These are phyloP conservation scores for Callospermophilus lateralis DNA, from an alignment of 2,113 vertebrate species.

Conservation along the genomic window DNA sequence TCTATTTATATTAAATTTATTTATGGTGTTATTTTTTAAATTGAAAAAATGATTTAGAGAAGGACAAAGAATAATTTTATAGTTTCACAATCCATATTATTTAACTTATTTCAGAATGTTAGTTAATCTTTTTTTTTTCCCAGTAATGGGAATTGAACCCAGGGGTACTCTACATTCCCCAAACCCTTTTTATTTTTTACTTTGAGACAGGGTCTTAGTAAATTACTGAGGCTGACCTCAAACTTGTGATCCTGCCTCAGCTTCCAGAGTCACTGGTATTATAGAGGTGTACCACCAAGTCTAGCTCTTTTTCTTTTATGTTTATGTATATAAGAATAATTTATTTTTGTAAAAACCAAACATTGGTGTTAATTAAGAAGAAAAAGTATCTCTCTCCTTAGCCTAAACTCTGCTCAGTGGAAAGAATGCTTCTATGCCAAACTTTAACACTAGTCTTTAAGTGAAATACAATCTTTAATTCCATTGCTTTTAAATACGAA, in stretches of 20 bases:
- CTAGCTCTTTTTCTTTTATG: neutral
- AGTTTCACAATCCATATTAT: conserved; percentile 19
- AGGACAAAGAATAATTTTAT: conserved; percentile 33
- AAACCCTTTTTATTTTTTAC: too few species aligned
- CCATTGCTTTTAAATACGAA: conserved; percentile 68
- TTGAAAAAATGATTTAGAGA: conserved; percentile 22
- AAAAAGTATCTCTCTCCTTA: conserved; percentile 57
- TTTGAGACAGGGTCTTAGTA: too few species aligned
- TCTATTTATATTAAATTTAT: conserved; percentile 19
- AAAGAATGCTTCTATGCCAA: conserved; percentile 62
- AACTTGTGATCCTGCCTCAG: too few species aligned
- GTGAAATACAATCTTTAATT: conserved; percentile 64
- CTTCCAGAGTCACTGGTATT: too few species aligned
- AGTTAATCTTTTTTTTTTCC: conserved; percentile 39
- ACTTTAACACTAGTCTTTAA: conserved; percentile 34
- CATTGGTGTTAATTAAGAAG: conserved; percentile 43
- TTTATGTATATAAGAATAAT: conserved; percentile 28
- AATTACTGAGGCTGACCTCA: too few species aligned
- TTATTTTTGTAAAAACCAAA: neutral
- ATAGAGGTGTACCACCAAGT: too few species aligned
- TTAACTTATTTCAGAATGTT: conserved; percentile 55
- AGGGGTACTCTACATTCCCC: too few species aligned
- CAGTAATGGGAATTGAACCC: too few species aligned
- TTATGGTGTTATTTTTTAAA: neutral
- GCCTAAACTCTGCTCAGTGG: neutral